Percentiles rank a stretch among this genome's conserved stretches.
Conservation (phyloP, 1,140 invertebrate genomes). For the Nixonia krombeini region DNA sequence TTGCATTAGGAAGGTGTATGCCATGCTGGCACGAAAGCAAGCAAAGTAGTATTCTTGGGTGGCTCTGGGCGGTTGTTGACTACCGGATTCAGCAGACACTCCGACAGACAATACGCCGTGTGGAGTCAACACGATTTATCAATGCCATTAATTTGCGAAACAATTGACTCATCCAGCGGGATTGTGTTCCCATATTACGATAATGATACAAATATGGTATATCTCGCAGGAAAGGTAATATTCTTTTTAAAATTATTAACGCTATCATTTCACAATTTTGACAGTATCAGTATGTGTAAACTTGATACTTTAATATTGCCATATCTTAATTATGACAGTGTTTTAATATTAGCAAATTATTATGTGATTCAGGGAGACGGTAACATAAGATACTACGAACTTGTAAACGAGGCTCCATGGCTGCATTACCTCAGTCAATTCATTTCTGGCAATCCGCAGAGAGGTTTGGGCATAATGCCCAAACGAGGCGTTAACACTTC, state of each 20-base stretch:
- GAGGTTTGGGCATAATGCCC: conserved; percentile 92
- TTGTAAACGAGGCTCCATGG: conserved; percentile 87
- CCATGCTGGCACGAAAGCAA: conserved; percentile 88
- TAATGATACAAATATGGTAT: conserved; percentile 90
- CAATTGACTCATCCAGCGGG: conserved; percentile 92
- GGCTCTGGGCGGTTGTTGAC: conserved; percentile 83
- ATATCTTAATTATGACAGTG: too few relatives aligned
- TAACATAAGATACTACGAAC: conserved; percentile 95
- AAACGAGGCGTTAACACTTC: conserved; percentile 90
- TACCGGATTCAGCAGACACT: conserved; percentile 91
- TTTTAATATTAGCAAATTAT: too few relatives aligned
- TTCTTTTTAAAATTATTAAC: too few relatives aligned
- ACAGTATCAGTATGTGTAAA: too few relatives aligned
- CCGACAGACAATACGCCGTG: conserved; percentile 89
- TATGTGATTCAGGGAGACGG: conserved; percentile 89
- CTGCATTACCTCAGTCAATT: conserved; percentile 93
- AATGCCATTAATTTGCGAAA: conserved; percentile 83
- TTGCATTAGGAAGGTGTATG: conserved; percentile 87
- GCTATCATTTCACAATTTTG: too few relatives aligned
- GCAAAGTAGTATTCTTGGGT: conserved; percentile 91
- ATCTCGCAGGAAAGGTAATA: conserved; percentile 85
- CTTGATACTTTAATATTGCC: too few relatives aligned
- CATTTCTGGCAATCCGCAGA: conserved; percentile 90
- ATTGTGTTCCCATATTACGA: conserved; percentile 95
- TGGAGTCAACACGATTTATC: conserved; percentile 88